A percentile compares a stretch with the other conserved stretches of the same genome.
phyloP scores from a whole-genome alignment of 1,140 invertebrate genomes.

The Drosophila subobscura region DNA sequence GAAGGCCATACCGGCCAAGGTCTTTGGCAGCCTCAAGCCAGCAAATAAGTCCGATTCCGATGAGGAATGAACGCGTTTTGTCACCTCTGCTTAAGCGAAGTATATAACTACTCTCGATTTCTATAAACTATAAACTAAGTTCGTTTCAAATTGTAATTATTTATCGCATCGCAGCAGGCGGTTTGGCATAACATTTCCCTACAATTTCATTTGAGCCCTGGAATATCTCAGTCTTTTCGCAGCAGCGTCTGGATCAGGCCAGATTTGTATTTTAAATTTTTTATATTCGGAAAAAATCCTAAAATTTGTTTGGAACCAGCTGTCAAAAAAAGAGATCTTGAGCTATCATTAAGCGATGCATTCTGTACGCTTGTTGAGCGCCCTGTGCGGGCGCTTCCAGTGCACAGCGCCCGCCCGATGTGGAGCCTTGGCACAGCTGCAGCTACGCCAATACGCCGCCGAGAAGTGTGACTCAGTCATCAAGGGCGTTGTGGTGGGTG shows the following conservation, averaged over 20 bases:
- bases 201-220: too few relatives aligned
- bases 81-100: not conserved
- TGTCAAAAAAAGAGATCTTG: not conserved
- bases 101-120: not conserved
- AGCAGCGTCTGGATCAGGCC: too few relatives aligned
- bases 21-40: constrained; percentile 90
- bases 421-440: not conserved
- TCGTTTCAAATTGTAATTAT: not conserved
- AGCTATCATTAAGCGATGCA: constrained; percentile 26
- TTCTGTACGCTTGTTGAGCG: constrained; percentile 20
- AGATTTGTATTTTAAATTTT: too few relatives aligned
- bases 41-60: constrained; percentile 58
- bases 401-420: not conserved
- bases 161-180: too few relatives aligned
- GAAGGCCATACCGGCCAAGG: constrained; percentile 91
- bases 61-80: constrained; percentile 50
- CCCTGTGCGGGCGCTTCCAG: constrained; percentile 11
- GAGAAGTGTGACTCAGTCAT: constrained; percentile 38
- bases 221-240: too few relatives aligned
- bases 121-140: not conserved
- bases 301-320: too few relatives aligned
- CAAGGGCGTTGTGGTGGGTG: constrained; percentile 83
- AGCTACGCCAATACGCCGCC: constrained; percentile 1
- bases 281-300: too few relatives aligned
- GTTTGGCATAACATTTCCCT: too few relatives aligned